Evolutionary conservation across 2,888 invertebrate species (phyloP), one percentile per base, ranked within the genome.

Genomic region (Exocentrus adspersus): DNA sequence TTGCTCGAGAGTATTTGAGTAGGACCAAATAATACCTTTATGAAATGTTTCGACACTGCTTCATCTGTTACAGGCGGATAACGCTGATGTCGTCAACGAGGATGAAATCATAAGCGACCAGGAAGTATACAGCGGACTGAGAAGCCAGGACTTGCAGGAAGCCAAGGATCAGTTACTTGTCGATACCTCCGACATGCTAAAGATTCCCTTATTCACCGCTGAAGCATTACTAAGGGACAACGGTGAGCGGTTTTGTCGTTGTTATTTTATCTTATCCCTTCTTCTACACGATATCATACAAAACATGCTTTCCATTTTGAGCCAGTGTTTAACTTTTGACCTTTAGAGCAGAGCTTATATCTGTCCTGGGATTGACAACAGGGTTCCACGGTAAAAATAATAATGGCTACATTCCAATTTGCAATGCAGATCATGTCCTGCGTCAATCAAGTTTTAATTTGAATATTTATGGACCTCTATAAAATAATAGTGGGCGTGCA

Each of bases 101-200:
- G 85, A 84, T 52, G 85, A 86, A 71, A 76, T 82, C 12, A 72
- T 80, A 46, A 81, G 77, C n/a, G 84, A 83, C 60, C 83, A 82
- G 60, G 85, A 86, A 74, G 85, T 85, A n/a, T 86, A 87, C 76
- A 85, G 85, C 73, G 89, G 90, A 3, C 79, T 90, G 60, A 80
- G 88, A 59, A 87, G 88, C 62, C 89, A 89, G 78, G 90, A 90
- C 76, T 81, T 90, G 30, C 89, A 90, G 75, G 90, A 90, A 79
- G 89, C 89, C 30, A 90, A 90, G 79, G 90, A 90, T 77, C 87
- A 89, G 75, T 82, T 90, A 54, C 80, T 90, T 30, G 89, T 90
- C 19, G 90, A 90, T 78, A 90, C 90, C 1, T 88, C 89, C 4
- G 89, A 90, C 79, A 90, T 90, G 89, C 82, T 90, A 45, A 87